Evolutionary conservation across 2,888 invertebrate species (phyloP), one percentile per base, ranked within the genome.

Genomic region (Leptopterna dolabrata): DNA sequence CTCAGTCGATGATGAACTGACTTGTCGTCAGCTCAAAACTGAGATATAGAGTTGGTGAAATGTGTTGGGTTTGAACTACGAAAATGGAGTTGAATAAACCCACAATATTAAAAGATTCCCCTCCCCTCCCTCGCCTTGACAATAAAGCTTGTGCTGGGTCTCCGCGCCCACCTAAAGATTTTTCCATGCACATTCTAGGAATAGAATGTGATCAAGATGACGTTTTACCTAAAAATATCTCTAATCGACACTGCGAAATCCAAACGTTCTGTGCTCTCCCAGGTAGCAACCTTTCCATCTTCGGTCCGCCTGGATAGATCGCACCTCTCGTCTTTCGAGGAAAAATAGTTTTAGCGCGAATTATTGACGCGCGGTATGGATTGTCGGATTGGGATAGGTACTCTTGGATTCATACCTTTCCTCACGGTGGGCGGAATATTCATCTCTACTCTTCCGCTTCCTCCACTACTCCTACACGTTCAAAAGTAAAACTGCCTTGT

Each of bases 381-480:
- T n/a, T 76, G 41, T 14, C n/a, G n/a, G n/a, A n/a, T n/a, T n/a
- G n/a, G n/a, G n/a, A n/a, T n/a, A n/a, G 76, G 76, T 29, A 76
- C 76, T 9, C 63, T 30, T 86, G 7, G 29, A 73, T 19, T 7
- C n/a, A n/a, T n/a, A 19, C 11, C 19, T 85, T 41, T n/a, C 27
- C 27, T 27, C 73, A 85, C 43, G 73, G 85, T 85, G 85, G 85
- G 85, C 85, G 85, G 73, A 19, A n/a, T 85, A 19, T 30, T 29
- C 85, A 0, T 16, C 41, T 9, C 45, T 1, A 47, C 45, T 85
- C 19, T 36, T n/a, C n/a, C n/a, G n/a, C n/a, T n/a, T n/a, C n/a
- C n/a, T n/a, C n/a, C n/a, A n/a, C n/a, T n/a, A n/a, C n/a, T n/a
- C n/a, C 36, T 2, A 2, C 3, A 36, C 43, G 71, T 7, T 36